Evolutionary conservation across 2,888 invertebrate species (phyloP).

Genomic region (Eristalis pertinax): DNA sequence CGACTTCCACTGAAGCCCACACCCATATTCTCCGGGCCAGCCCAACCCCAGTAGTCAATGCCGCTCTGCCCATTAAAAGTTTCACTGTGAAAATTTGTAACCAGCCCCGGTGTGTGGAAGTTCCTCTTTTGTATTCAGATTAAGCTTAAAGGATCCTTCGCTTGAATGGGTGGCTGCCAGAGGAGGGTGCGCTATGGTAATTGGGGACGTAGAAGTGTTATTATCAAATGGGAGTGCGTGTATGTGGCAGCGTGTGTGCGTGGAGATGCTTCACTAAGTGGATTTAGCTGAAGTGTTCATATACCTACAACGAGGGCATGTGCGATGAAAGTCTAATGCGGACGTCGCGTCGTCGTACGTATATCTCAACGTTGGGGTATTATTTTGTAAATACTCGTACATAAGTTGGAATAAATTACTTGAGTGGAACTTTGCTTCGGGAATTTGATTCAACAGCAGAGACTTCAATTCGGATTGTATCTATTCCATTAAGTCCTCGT

Average conservation of each 20-base stretch:
- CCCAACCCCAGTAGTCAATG: neutral
- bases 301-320: conserved; percentile 1
- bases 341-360: neutral
- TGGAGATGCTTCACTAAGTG: conserved; percentile 17
- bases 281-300: conserved; percentile 19
- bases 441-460: conserved; percentile 48
- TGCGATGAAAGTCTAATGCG: conserved; percentile 63
- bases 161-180: conserved; percentile 7
- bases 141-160: conserved; percentile 59
- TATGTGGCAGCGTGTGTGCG: conserved; percentile 4
- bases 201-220: conserved; percentile 58
- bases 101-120: conserved; percentile 33
- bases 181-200: conserved; percentile 54
- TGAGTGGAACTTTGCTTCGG: conserved; percentile 50
- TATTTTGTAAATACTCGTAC: conserved; percentile 49
- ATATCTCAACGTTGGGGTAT: conserved; percentile 43
- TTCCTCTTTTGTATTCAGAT: conserved; percentile 60
- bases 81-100: conserved; percentile 57
- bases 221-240: conserved; percentile 44
- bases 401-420: conserved; percentile 70
- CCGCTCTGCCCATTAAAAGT: conserved; percentile 58
- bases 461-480: conserved; percentile 65
- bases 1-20: conserved; percentile 13
- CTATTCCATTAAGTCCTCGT: conserved; percentile 47
- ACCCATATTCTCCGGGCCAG: neutral